Evolutionary conservation across 2,113 vertebrate species (phyloP), one percentile per base, ranked within the genome.

Genomic region (Haemorhous mexicanus): DNA sequence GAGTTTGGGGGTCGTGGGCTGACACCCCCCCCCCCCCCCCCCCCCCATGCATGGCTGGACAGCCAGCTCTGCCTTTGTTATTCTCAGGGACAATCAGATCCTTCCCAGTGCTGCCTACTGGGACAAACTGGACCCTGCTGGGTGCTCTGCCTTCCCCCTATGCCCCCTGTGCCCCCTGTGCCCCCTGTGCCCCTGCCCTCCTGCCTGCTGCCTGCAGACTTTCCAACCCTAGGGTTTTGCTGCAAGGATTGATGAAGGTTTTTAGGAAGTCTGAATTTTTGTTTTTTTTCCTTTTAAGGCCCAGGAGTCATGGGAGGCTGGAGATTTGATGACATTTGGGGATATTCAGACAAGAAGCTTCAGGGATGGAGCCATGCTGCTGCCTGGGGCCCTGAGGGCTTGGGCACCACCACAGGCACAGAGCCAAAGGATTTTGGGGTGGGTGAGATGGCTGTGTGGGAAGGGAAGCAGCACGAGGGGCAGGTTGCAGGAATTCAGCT

Each of bases 391-490:
- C 15, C 33, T 16, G 19, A 33, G 27, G 4, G 3, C 13, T 63
- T 13, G 30, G 33, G 11, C 50, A 39, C 9, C 0, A 3, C 61
- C n/a, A 32, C 2, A 3, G 41, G 22, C 23, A 43, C 11, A 22
- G 46, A 2, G 1, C 33, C 0, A 2, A n/a, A 37, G 21, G 58
- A 28, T 59, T n/a, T n/a, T 61, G 32, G 50, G 35, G 26, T 11
- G 33, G 22, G 27, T 43, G 63, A 46, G n/a, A 55, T 4, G 35
- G 39, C n/a, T 33, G 8, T 33, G 41, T 15, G 16, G 62, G 39
- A 77, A 58, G 43, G 19, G 56, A 56, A 78, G 58, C 19, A 46
- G 43, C 3, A 2, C 0, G 4, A 74, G 49, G 50, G 23, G 7
- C 82, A 63, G 50, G 16, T 6, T 70, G 30, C 27, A 80, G 61